These are phyloP conservation scores for Battus philenor DNA, from an alignment of 1,140 invertebrate species.

Conservation along the genomic window DNA sequence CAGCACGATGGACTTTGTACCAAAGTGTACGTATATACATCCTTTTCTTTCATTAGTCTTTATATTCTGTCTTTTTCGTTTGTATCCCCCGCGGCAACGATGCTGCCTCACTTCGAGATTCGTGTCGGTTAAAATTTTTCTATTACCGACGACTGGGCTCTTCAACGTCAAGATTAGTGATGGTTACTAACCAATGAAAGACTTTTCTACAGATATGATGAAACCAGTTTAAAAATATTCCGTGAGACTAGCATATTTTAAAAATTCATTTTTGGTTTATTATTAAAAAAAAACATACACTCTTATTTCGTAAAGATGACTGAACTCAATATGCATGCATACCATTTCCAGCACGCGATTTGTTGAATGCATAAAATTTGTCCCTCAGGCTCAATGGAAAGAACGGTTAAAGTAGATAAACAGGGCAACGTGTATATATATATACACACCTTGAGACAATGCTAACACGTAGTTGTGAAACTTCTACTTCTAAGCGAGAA, in stretches of 20 bases:
- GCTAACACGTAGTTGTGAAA: constrained; percentile 18
- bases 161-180: constrained; percentile 12
- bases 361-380: no score
- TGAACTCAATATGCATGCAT: no score
- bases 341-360: no score
- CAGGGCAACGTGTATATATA: no score
- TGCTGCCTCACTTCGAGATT: constrained; percentile 52
- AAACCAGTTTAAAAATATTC: no score
- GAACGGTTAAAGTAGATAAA: no score
- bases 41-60: constrained; percentile 40
- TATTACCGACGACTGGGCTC: constrained; percentile 26
- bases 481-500: constrained; percentile 28
- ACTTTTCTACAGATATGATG: constrained; percentile 8
- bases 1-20: constrained; percentile 61
- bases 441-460: no score
- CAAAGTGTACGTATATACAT: constrained; percentile 53
- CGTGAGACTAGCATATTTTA: no score
- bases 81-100: constrained; percentile 37
- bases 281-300: no score
- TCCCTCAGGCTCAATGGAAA: no score
- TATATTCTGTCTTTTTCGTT: constrained; percentile 31
- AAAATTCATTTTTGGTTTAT: no score
- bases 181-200: constrained; percentile 15
- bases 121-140: constrained; percentile 53
- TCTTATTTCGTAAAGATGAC: no score